phyloP scores from a whole-genome alignment of 1,140 invertebrate species.

The Ooceraea biroi region DNA sequence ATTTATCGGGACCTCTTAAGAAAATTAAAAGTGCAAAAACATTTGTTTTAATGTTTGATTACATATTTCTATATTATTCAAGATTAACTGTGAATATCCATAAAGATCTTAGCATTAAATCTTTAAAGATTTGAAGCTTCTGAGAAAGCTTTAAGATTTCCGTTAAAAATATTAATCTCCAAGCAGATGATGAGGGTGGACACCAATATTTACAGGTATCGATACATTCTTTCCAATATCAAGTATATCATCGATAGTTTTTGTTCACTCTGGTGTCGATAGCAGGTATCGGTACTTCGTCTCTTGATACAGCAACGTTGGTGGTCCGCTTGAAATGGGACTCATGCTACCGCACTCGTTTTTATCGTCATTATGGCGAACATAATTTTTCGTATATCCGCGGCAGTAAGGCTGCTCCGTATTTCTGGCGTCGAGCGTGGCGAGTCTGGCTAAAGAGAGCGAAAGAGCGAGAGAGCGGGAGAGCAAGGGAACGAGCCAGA shows the following conservation, averaged over 20 bases:
- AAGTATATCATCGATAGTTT: slow-evolving; percentile 60
- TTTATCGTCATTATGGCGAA: slow-evolving; percentile 77
- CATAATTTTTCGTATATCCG: slow-evolving; percentile 79
- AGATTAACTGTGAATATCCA: not conserved
- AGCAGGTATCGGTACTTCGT: slow-evolving; percentile 57
- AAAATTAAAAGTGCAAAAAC: not conserved
- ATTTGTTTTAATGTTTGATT: not conserved
- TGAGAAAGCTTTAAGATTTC: not conserved
- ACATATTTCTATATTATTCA: not conserved
- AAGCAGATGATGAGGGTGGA: slow-evolving; percentile 12
- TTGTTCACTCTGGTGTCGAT: slow-evolving; percentile 54
- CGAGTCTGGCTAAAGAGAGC: not conserved
- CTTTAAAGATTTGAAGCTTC: not conserved
- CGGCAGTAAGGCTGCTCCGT: slow-evolving; percentile 63
- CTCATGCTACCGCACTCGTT: slow-evolving; percentile 72
- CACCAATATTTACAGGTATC: slow-evolving; percentile 36
- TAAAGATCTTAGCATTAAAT: not conserved
- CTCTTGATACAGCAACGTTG: slow-evolving; percentile 50
- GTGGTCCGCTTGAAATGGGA: slow-evolving; percentile 69
- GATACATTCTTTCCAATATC: slow-evolving; percentile 53
- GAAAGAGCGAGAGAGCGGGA: not conserved
- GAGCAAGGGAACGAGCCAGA: slow-evolving; percentile 53
- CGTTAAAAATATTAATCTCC: slow-evolving; percentile 38
- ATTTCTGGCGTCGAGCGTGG: slow-evolving; percentile 69
- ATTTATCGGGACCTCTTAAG: not conserved